Evolutionary conservation across 2,888 invertebrate genomes (phyloP).

Genomic region (Eulithis testata): DNA sequence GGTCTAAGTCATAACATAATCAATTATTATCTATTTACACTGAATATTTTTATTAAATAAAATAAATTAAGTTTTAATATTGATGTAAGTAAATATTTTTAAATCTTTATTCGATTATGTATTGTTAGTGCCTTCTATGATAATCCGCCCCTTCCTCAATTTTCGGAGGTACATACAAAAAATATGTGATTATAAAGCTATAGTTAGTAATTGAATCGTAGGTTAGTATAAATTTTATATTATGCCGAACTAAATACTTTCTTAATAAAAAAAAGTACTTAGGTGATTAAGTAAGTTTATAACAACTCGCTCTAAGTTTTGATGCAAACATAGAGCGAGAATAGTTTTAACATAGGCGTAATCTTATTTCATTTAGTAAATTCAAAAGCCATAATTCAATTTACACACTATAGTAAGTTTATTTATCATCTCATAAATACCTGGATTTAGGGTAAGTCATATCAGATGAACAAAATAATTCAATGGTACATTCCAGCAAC

Average conservation of each 20-base stretch:
- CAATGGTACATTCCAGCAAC: conserved; percentile 12
- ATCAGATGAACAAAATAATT: conserved; percentile 2
- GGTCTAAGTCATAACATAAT: conserved; percentile 24
- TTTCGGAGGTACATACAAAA: conserved; percentile 10
- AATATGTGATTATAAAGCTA: conserved; percentile 7
- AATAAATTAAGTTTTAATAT: conserved; percentile 10
- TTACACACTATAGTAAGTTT: conserved; percentile 17
- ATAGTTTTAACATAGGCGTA: conserved; percentile 35
- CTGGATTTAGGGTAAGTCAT: not conserved
- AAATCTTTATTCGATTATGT: conserved; percentile 3
- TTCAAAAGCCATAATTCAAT: conserved; percentile 1
- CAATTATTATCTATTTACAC: conserved; percentile 8
- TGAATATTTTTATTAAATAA: conserved; percentile 31
- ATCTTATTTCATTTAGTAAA: not conserved
- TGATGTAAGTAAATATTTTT: not conserved
- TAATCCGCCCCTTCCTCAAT: conserved; percentile 19
- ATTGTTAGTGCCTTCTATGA: conserved; percentile 17
- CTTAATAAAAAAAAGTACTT: too few species aligned
- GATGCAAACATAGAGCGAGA: conserved; percentile 72
- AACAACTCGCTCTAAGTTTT: conserved; percentile 71
- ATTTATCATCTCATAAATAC: not conserved
- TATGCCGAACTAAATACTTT: too few species aligned
- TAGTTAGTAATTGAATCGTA: conserved; percentile 2
- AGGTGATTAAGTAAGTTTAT: too few species aligned
- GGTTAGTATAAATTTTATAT: too few species aligned